These are phyloP conservation scores for Eciton burchellii DNA, from an alignment of 1,140 invertebrate genomes.

Conservation along the genomic window DNA sequence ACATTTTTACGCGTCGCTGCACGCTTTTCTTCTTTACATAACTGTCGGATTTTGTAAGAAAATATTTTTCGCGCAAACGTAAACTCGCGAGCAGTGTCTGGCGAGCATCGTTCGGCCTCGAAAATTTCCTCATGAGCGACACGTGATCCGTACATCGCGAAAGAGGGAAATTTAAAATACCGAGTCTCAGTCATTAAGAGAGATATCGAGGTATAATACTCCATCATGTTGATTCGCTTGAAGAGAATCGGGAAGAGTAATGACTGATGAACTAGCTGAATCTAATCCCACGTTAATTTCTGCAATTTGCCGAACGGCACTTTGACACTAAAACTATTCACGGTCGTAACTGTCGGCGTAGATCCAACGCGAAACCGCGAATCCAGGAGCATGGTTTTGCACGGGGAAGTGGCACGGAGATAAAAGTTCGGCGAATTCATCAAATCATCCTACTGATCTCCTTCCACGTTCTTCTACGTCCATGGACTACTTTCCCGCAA, in stretches of 20 bases:
- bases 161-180: too few species aligned
- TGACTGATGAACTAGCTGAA: background rate
- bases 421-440: conserved; percentile 32
- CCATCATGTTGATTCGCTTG: background rate
- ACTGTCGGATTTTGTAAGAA: background rate
- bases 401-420: background rate
- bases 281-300: conserved; percentile 20
- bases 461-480: conserved; percentile 7
- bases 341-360: background rate
- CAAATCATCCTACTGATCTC: conserved; percentile 41
- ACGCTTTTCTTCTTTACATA: background rate
- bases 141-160: background rate
- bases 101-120: background rate
- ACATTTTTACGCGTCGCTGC: background rate
- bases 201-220: too few species aligned
- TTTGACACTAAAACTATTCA: background rate
- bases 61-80: conserved; percentile 12
- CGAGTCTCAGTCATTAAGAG: too few species aligned
- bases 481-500: conserved; percentile 23
- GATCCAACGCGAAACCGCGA: conserved; percentile 18
- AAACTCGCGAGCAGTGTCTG: background rate
- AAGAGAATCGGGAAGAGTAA: background rate
- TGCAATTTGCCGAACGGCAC: conserved; percentile 7
- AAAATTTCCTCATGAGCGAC: background rate
- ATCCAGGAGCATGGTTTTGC: conserved; percentile 3